phyloP scores from a whole-genome alignment of 2,113 vertebrate species.

The Danio rerio region GRCz12tu NC_133198.1:48692501-48693000 shows the following conservation, averaged over 20 bases:
- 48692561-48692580: neutral
- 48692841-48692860: neutral
- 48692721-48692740: neutral
- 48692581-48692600: neutral
- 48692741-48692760: neutral
- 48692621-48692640: neutral
- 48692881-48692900: neutral
- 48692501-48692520: neutral
- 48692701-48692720: neutral
- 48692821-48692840: neutral
- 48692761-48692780: neutral
- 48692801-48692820: neutral
- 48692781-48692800: neutral
- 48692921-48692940: neutral
- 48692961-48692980: conserved; percentile 27
- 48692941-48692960: neutral
- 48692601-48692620: neutral
- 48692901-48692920: too few relatives aligned
- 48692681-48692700: neutral
- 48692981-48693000: conserved; percentile 16
- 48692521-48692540: neutral
- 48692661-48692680: neutral
- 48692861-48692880: conserved; percentile 4
- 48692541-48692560: neutral
- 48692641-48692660: neutral